Evolutionary conservation across 2,113 vertebrate species (phyloP), one percentile per base, ranked within the genome.

Genomic region (Recurvirostra avosetta): DNA sequence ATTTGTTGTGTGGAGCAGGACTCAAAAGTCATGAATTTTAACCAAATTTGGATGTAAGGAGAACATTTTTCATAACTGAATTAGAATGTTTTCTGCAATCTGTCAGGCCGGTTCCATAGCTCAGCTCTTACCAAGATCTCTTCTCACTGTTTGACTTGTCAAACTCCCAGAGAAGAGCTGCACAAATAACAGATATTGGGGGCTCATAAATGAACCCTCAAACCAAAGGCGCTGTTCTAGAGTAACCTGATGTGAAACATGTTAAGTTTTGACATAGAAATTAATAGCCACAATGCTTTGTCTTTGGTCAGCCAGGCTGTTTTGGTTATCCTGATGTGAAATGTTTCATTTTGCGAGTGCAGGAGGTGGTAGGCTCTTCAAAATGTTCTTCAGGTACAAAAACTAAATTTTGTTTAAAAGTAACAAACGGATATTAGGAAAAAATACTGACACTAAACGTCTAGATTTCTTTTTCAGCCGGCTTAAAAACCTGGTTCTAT

Each of bases 1-100:
- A 65, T 78, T 89, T 83, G 49, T 91, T 91, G 61, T 41, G 45
- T 82, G 66, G 52, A 92, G 70, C 9, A 16, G n/a, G 52, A 75
- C 53, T 78, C 74, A 58, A 73, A 91, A 92, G 40, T 70, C 32
- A 68, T 58, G 9, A 92, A 76, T 95, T 94, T 85, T 66, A 85
- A 70, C 49, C 38, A 85, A 95, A 85, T 66, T 83, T 85, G 88
- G 76, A 92, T 0, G 0, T 23, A 63, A 67, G n/a, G 6, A 93
- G 65, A 79, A 85, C 5, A 14, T 47, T 94, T 86, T 91, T 81
- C 72, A 50, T 65, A 85, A 75, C 1, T 41, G 34, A 74, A 70
- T 73, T 55, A 55, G 29, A 72, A 87, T 71, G 40, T 34, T 95
- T 75, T 84, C 66, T 78, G n/a, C 5, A 4, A 27, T 65, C 14